Evolutionary conservation across 1,140 invertebrate genomes (phyloP).

Genomic region (Papilio polyxenes): DNA sequence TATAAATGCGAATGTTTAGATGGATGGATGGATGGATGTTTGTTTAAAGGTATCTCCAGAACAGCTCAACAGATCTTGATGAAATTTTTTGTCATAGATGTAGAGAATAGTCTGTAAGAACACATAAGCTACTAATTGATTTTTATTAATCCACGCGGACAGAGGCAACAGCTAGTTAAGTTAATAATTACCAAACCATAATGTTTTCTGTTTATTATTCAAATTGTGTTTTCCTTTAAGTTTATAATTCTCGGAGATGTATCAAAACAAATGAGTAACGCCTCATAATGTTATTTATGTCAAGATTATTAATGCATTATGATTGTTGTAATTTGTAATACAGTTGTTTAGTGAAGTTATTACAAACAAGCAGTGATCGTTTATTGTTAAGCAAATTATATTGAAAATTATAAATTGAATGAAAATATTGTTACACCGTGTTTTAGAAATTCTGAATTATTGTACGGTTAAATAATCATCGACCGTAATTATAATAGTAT

Average conservation of each 20-base stretch:
- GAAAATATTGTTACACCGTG: neutral
- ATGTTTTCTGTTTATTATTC: neutral
- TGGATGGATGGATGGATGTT: too few relatives aligned
- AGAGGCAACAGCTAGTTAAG: too few relatives aligned
- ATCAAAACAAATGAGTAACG: slow-evolving; percentile 30
- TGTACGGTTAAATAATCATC: too few relatives aligned
- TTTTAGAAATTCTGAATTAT: neutral
- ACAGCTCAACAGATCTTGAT: too few relatives aligned
- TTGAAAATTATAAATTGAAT: neutral
- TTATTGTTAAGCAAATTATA: slow-evolving; percentile 1
- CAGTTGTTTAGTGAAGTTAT: neutral
- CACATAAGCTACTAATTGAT: too few relatives aligned
- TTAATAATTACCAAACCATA: neutral
- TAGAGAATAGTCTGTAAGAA: too few relatives aligned
- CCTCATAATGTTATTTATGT: slow-evolving; percentile 3
- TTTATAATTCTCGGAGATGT: slow-evolving; percentile 21
- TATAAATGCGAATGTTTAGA: too few relatives aligned
- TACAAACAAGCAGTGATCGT: neutral
- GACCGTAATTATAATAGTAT: too few relatives aligned
- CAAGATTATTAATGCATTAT: slow-evolving; percentile 6
- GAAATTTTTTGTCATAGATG: too few relatives aligned
- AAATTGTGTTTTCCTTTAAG: slow-evolving; percentile 25
- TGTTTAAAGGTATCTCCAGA: too few relatives aligned
- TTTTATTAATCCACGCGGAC: too few relatives aligned
- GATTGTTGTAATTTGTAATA: slow-evolving; percentile 15